Conservation (phyloP, 2,888 invertebrate genomes). For the Thereva nobilitata region DNA sequence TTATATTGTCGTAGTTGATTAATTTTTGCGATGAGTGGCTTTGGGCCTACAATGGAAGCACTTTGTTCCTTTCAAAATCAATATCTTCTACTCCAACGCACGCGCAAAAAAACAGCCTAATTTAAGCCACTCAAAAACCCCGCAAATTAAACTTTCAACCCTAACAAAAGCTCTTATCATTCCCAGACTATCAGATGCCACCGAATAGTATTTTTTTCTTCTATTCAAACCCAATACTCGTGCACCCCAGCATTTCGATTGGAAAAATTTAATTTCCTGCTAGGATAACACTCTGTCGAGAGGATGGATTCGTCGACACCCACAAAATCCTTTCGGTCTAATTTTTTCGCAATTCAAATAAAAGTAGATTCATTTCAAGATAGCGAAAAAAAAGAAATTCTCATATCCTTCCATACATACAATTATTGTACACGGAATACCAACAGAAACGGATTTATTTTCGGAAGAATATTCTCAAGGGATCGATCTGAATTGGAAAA, state of each 20-base stretch:
- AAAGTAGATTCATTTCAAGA: conserved; percentile 25
- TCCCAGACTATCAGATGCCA: conserved; percentile 15
- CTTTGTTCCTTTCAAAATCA: background rate
- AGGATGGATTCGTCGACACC: background rate
- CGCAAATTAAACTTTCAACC: background rate
- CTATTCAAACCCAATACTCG: conserved; percentile 18
- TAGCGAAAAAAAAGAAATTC: conserved; percentile 18
- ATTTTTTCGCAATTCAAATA: conserved; percentile 34
- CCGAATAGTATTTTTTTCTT: background rate
- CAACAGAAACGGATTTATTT: conserved; percentile 22
- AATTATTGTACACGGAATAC: background rate
- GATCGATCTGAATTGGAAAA: conserved; percentile 41
- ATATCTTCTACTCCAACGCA: background rate
- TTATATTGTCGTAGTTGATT: conserved; percentile 32
- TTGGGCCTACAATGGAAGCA: background rate
- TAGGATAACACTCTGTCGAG: background rate
- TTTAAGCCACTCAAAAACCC: background rate
- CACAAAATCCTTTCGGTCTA: conserved; percentile 27
- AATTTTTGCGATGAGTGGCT: conserved; percentile 10
- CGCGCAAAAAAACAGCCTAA: conserved; percentile 1
- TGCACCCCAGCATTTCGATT: conserved; percentile 26
- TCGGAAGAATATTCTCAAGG: conserved; percentile 34
- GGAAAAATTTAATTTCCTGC: conserved; percentile 34
- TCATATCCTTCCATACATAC: conserved; percentile 23
- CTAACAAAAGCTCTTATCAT: conserved; percentile 26